These are phyloP conservation scores for Sebastes iracundus DNA, from an alignment of 2,797 vertebrate species.

Conservation along the genomic window DNA sequence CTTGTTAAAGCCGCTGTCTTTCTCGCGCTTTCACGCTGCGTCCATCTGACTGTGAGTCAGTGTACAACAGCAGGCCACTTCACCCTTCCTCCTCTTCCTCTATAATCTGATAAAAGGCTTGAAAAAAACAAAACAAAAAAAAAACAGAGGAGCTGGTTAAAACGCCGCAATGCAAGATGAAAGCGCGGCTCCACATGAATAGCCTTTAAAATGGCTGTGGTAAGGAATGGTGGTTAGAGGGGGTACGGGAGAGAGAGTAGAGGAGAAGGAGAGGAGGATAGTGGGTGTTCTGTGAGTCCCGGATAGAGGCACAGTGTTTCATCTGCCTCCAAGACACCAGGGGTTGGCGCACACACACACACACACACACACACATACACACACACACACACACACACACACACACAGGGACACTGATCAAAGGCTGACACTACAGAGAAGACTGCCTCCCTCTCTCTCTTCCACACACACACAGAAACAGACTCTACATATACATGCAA, in stretches of 20 bases:
- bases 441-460: slow-evolving; percentile 48
- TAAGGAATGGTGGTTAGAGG: slow-evolving; percentile 44
- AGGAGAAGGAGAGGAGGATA: slow-evolving; percentile 58
- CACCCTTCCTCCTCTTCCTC: slow-evolving; percentile 32
- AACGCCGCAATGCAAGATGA: slow-evolving; percentile 59
- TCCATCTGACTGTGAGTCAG: slow-evolving; percentile 44
- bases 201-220: slow-evolving; percentile 68
- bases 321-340: slow-evolving; percentile 83
- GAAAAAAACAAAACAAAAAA: neutral
- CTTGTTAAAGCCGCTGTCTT: slow-evolving; percentile 4
- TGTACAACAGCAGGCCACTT: slow-evolving; percentile 42
- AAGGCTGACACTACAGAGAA: slow-evolving; percentile 73
- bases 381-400: slow-evolving; percentile 31
- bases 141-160: slow-evolving; percentile 58
- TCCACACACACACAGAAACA: neutral
- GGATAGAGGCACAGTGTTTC: slow-evolving; percentile 81
- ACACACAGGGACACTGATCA: slow-evolving; percentile 60
- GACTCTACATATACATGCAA: neutral
- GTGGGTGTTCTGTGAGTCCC: slow-evolving; percentile 79
- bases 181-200: slow-evolving; percentile 60
- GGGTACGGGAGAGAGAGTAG: slow-evolving; percentile 22
- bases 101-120: slow-evolving; percentile 59
- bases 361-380: slow-evolving; percentile 10
- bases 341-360: slow-evolving; percentile 43
- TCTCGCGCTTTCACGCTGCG: slow-evolving; percentile 32